phyloP scores from a whole-genome alignment of 1,140 invertebrate species.

The Papilio xuthus region DNA sequence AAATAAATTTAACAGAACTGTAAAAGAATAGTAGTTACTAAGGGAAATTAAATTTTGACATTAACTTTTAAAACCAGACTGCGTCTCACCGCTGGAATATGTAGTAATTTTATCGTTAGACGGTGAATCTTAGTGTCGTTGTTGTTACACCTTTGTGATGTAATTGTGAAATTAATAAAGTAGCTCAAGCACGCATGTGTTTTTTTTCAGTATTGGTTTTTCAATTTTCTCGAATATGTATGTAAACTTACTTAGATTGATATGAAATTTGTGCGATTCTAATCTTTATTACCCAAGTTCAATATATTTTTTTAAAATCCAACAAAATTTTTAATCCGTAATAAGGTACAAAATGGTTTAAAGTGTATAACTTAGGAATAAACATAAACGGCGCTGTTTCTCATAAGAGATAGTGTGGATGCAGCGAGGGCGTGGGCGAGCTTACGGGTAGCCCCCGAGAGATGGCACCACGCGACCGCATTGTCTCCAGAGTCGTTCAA shows the following conservation, averaged over 20 bases:
- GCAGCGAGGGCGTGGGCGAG: slow-evolving; percentile 57
- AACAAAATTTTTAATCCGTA: neutral
- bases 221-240: neutral
- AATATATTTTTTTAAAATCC: neutral
- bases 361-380: slow-evolving; percentile 8
- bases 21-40: slow-evolving; percentile 7
- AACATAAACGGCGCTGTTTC: slow-evolving; percentile 22
- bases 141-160: neutral
- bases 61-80: neutral
- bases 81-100: neutral
- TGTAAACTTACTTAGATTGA: neutral
- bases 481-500: slow-evolving; percentile 79
- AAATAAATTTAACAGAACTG: neutral
- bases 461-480: slow-evolving; percentile 63
- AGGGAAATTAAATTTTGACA: neutral
- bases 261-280: neutral
- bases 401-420: slow-evolving; percentile 36
- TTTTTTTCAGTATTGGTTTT: slow-evolving; percentile 11
- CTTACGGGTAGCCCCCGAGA: slow-evolving; percentile 47
- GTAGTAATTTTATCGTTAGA: neutral
- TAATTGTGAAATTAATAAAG: neutral
- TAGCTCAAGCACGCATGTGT: neutral
- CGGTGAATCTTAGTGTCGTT: neutral
- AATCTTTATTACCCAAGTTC: neutral
- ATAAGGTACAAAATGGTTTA: neutral